Conservation (phyloP, 2,113 vertebrate species). For the Lipophrys pholis region DNA sequence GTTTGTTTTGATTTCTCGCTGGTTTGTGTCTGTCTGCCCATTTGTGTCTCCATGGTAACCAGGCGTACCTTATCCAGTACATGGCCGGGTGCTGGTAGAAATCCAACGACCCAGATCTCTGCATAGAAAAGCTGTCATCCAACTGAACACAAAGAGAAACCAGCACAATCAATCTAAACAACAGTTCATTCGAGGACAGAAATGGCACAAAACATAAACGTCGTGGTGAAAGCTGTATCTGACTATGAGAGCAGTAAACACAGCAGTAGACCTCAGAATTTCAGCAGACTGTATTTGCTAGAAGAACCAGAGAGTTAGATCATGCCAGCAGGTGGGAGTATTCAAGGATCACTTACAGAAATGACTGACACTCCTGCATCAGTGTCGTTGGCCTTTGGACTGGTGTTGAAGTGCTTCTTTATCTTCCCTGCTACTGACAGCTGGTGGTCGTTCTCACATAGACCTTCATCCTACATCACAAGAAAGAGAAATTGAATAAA, state of each 20-base stretch:
- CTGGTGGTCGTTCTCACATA: constrained; percentile 95
- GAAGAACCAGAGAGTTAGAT: neutral
- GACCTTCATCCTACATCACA: constrained; percentile 89
- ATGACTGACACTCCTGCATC: constrained; percentile 95
- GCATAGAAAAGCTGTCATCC: constrained; percentile 99
- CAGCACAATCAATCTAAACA: constrained; percentile 60
- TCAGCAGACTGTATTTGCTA: neutral
- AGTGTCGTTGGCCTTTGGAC: constrained; percentile 90
- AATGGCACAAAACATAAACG: neutral
- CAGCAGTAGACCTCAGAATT: neutral
- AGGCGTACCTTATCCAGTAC: constrained; percentile 99
- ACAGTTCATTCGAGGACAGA: neutral
- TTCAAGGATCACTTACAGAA: constrained; percentile 88
- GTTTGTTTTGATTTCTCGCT: constrained; percentile 74
- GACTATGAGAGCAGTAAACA: neutral
- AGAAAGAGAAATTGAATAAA: constrained; percentile 6
- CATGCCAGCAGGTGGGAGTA: neutral
- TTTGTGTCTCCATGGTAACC: constrained; percentile 72
- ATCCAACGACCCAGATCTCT: constrained; percentile 99
- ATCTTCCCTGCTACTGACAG: constrained; percentile 98
- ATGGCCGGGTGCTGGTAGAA: constrained; percentile 99
- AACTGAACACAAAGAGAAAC: constrained; percentile 96
- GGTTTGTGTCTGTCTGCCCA: constrained; percentile 75
- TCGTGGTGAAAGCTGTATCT: neutral
- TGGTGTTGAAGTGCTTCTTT: constrained; percentile 98